phyloP scores from a whole-genome alignment of 2,113 vertebrate species.

The Corythornis vintsioides region DNA sequence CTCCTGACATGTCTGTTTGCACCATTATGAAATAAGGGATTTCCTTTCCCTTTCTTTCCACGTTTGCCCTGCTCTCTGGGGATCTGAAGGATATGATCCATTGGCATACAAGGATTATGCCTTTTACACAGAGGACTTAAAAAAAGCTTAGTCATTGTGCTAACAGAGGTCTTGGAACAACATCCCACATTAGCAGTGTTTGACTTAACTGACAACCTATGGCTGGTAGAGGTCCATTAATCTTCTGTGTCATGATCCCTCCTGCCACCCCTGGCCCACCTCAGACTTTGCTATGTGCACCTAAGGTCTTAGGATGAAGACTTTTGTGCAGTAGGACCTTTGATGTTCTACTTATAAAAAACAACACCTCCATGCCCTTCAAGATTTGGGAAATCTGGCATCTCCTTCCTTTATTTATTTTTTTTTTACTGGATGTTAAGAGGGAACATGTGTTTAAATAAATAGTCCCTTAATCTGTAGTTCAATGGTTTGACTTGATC shows the following conservation, averaged over 20 bases:
- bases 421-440: not conserved
- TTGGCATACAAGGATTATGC: slow-evolving; percentile 53
- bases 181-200: not conserved
- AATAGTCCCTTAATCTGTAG: not conserved
- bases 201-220: not conserved
- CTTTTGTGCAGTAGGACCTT: not conserved
- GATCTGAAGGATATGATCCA: slow-evolving; percentile 41
- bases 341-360: not conserved
- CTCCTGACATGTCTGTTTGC: slow-evolving; percentile 70
- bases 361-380: not conserved
- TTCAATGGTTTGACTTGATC: not conserved
- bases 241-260: not conserved
- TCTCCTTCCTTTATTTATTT: not conserved
- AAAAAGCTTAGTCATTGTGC: slow-evolving; percentile 46
- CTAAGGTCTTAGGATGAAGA: not conserved
- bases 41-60: slow-evolving; percentile 71
- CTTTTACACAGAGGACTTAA: slow-evolving; percentile 41
- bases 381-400: not conserved
- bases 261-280: rapidly evolving
- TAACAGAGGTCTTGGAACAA: not conserved
- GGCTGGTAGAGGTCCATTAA: not conserved
- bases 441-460: not conserved
- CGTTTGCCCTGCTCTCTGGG: slow-evolving; percentile 1
- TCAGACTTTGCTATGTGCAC: not conserved
- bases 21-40: slow-evolving; percentile 72